phyloP scores from a whole-genome alignment of 2,113 vertebrate genomes.

The Chaetura pelagica region DNA sequence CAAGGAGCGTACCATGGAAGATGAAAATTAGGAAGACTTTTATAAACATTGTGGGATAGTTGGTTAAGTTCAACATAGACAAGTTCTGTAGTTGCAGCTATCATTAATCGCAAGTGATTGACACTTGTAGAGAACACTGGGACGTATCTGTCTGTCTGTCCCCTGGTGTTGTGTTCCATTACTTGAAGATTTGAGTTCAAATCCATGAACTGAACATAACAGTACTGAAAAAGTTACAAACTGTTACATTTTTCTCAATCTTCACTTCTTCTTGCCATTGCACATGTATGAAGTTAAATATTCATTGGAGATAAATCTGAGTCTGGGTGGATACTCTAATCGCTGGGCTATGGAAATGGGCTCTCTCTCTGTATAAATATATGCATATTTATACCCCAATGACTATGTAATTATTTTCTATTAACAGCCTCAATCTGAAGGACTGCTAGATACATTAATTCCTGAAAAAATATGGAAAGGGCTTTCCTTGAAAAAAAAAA shows the following conservation, averaged over 20 bases:
- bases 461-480: neutral
- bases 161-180: accelerated
- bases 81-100: neutral
- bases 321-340: neutral
- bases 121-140: neutral
- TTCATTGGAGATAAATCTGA: neutral
- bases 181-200: neutral
- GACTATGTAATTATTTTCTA: neutral
- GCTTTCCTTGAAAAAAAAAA: neutral
- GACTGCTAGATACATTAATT: neutral
- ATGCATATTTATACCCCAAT: neutral
- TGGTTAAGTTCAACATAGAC: neutral
- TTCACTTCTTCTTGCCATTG: neutral
- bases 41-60: neutral
- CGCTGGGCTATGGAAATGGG: neutral
- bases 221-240: neutral
- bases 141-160: neutral
- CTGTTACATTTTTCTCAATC: neutral
- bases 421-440: neutral
- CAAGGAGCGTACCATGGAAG: neutral
- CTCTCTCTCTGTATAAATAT: accelerated
- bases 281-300: neutral
- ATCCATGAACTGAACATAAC: neutral
- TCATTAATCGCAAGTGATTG: neutral
- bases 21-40: neutral